Percentiles rank a stretch among this genome's conserved stretches.
Conservation (phyloP, 2,888 invertebrate genomes). For the Eilema caniola region DNA sequence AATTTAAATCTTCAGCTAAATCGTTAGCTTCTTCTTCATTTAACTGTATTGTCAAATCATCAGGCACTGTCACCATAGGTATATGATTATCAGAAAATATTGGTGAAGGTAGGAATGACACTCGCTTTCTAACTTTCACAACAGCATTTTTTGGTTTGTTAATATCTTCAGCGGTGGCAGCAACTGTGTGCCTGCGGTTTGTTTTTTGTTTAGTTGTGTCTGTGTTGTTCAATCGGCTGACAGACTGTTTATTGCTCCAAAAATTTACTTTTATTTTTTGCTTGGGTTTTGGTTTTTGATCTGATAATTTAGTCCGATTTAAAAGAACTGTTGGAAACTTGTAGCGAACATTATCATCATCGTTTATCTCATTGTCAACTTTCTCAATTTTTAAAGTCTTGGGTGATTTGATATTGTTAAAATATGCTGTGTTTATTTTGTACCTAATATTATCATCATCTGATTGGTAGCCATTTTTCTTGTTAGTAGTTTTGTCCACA, state of each 20-base stretch:
- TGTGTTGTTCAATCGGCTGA: conserved; percentile 63
- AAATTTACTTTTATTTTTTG: conserved; percentile 82
- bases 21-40: conserved; percentile 82
- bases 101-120: conserved; percentile 80
- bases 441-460: conserved; percentile 80
- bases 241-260: conserved; percentile 76
- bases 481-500: conserved; percentile 53
- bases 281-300: conserved; percentile 72
- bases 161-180: conserved; percentile 51
- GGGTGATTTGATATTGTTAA: conserved; percentile 62
- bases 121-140: conserved; percentile 77
- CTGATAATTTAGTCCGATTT: conserved; percentile 59
- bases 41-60: conserved; percentile 83
- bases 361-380: conserved; percentile 48
- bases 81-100: conserved; percentile 79
- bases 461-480: conserved; percentile 73
- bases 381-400: conserved; percentile 54
- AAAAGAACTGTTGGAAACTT: conserved; percentile 69
- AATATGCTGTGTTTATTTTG: conserved; percentile 73
- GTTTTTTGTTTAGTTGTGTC: conserved; percentile 58
- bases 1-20: conserved; percentile 74
- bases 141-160: conserved; percentile 63
- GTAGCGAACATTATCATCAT: conserved; percentile 74
- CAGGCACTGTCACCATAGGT: conserved; percentile 83
- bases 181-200: conserved; percentile 72